Conservation (phyloP, 2,888 invertebrate genomes). For the Dione juno region DNA sequence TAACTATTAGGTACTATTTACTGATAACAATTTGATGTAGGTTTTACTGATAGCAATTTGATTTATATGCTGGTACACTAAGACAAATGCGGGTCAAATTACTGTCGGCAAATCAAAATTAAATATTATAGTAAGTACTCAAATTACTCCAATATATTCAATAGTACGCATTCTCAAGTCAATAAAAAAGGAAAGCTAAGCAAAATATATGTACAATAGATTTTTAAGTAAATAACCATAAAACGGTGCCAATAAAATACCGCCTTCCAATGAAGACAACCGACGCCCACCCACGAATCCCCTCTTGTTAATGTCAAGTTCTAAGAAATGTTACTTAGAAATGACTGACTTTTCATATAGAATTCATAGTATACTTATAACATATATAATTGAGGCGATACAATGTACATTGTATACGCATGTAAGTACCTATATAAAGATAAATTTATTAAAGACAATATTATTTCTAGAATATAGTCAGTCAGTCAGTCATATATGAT, state of each 20-base stretch:
- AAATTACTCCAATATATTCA: not conserved
- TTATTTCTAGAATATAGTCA: no score
- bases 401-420: not conserved
- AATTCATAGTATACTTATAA: conserved; percentile 2
- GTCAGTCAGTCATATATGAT: no score
- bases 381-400: conserved; percentile 16
- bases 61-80: no score
- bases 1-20: no score
- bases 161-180: not conserved
- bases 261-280: conserved; percentile 72
- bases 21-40: no score
- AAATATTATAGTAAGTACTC: not conserved
- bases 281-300: conserved; percentile 72
- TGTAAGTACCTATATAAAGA: not conserved
- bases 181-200: not conserved
- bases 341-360: conserved; percentile 51
- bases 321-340: conserved; percentile 60
- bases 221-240: conserved; percentile 50
- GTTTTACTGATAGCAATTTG: no score
- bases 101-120: not conserved
- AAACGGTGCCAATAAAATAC: conserved; percentile 70
- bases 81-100: not conserved
- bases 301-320: conserved; percentile 67
- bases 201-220: conserved; percentile 29
- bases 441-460: no score